Conservation (phyloP, 2,113 vertebrate genomes). For the Tragelaphus scriptus region DNA sequence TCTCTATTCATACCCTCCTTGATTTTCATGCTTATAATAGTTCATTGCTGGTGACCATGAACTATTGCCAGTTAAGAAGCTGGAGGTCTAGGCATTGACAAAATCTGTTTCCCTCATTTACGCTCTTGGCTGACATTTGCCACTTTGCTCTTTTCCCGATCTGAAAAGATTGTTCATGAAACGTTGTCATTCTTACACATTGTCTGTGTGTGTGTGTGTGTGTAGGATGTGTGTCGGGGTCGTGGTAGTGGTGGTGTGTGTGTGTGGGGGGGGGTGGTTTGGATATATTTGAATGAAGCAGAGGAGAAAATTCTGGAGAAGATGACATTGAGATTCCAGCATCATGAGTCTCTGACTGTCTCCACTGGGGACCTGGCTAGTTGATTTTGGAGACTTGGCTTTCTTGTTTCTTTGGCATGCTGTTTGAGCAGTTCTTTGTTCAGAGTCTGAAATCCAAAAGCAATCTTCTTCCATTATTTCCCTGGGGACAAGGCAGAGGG, state of each 20-base stretch:
- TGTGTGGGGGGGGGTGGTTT: neutral
- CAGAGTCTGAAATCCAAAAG: neutral
- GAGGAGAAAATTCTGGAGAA: neutral
- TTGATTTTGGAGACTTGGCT: neutral
- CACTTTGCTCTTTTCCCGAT: neutral
- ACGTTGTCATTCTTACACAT: neutral
- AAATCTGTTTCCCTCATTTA: neutral
- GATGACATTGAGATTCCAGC: neutral
- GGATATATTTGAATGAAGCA: neutral
- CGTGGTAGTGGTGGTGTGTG: rapidly evolving
- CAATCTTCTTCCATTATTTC: slow-evolving; percentile 27
- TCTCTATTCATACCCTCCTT: neutral
- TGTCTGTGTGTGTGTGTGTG: neutral
- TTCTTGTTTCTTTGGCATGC: neutral
- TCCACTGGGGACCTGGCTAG: neutral
- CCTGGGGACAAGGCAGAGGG: neutral
- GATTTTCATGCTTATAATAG: neutral
- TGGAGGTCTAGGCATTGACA: neutral
- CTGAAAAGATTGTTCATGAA: neutral
- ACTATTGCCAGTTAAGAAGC: neutral
- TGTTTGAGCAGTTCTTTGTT: slow-evolving; percentile 43
- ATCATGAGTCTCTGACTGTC: neutral
- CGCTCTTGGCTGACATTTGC: neutral
- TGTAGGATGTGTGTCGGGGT: neutral
- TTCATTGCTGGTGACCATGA: neutral